These are phyloP conservation scores for Ceyx melanurus DNA, from an alignment of 2,113 vertebrate species.

Conservation along the genomic window DNA sequence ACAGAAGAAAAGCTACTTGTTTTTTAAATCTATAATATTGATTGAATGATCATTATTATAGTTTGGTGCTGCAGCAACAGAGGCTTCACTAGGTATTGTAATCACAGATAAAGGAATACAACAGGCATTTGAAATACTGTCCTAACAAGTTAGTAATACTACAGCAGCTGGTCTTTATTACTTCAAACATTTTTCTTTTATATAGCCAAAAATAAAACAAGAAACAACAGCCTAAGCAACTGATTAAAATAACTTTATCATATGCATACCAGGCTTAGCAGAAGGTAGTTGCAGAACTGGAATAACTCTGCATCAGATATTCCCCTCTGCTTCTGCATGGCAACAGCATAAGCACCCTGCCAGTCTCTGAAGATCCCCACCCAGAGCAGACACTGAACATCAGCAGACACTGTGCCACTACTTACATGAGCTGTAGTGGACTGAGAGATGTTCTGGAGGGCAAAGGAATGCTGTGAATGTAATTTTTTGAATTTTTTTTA, in stretches of 20 bases:
- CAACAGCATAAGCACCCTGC: not conserved
- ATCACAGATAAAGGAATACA: slow-evolving; percentile 3
- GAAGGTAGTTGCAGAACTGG: not conserved
- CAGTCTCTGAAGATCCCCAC: not conserved
- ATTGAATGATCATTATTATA: not conserved
- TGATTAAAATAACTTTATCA: slow-evolving; percentile 15
- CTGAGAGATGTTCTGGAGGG: not conserved
- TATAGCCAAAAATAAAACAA: slow-evolving; percentile 17
- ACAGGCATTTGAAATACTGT: slow-evolving; percentile 11
- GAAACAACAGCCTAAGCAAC: not conserved
- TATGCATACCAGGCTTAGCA: not conserved
- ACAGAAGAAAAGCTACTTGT: not conserved
- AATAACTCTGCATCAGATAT: not conserved
- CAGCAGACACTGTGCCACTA: not conserved
- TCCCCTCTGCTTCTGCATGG: not conserved
- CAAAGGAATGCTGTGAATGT: not conserved
- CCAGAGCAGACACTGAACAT: not conserved
- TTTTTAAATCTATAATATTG: slow-evolving; percentile 27
- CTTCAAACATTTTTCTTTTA: not conserved
- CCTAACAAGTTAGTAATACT: not conserved
- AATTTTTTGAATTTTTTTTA: not conserved
- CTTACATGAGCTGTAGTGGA: not conserved
- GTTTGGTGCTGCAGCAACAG: not conserved
- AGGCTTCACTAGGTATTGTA: not conserved
- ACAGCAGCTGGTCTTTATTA: slow-evolving; percentile 1